These are phyloP conservation scores for Frankliniella fusca DNA, from an alignment of 2,888 invertebrate species.

Conservation along the genomic window DNA sequence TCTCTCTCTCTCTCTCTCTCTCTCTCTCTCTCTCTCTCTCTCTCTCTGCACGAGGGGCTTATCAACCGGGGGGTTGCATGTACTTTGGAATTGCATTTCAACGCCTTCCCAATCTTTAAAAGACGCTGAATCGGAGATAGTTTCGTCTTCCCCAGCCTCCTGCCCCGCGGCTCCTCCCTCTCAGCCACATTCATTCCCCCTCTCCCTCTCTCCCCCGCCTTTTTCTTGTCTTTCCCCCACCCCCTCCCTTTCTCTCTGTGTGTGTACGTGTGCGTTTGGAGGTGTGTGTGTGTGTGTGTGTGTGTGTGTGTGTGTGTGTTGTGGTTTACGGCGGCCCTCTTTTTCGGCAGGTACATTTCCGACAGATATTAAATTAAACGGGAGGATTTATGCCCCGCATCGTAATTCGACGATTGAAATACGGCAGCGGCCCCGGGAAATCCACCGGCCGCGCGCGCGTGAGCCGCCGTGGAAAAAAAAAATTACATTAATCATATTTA, in stretches of 20 bases:
- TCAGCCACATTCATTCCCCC: neutral
- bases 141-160: neutral
- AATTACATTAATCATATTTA: neutral
- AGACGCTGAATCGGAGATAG: slow-evolving; percentile 21
- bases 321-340: slow-evolving; percentile 17
- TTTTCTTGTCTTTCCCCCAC: slow-evolving; percentile 15
- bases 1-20: neutral
- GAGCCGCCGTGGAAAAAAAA: neutral
- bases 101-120: slow-evolving; percentile 24
- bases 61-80: slow-evolving; percentile 15
- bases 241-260: neutral
- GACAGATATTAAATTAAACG: slow-evolving; percentile 26
- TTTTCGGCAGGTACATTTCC: slow-evolving; percentile 26
- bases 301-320: neutral
- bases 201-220: neutral
- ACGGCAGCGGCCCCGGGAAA: neutral
- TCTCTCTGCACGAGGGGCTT: neutral
- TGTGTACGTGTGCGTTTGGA: too few species aligned
- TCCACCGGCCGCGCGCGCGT: neutral
- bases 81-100: slow-evolving; percentile 20
- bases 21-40: neutral
- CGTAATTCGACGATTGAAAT: slow-evolving; percentile 16
- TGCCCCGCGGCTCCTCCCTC: neutral
- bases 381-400: neutral
- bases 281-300: neutral